Conservation (phyloP, 2,888 invertebrate genomes). For the Pseudococcus jackbeardsleyi region DNA sequence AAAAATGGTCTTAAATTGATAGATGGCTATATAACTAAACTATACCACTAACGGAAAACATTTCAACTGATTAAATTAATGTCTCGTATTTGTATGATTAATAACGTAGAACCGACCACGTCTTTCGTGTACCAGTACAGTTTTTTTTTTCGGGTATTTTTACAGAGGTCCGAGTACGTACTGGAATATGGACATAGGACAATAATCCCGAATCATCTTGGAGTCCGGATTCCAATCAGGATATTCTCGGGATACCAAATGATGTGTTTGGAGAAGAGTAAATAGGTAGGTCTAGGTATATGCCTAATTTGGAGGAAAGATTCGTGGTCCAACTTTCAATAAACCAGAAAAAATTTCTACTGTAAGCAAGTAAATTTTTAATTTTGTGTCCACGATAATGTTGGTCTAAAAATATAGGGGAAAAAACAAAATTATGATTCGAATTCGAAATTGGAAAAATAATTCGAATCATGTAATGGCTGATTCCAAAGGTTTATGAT, state of each 20-base stretch:
- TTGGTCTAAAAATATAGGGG: too few species aligned
- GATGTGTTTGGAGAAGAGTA: background rate
- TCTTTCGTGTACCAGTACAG: background rate
- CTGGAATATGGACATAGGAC: background rate
- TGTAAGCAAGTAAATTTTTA: too few species aligned
- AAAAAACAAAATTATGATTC: too few species aligned
- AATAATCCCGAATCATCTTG: background rate
- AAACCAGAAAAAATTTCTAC: too few species aligned
- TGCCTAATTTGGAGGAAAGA: too few species aligned
- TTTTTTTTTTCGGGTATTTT: background rate
- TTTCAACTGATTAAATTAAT: slow-evolving; percentile 31
- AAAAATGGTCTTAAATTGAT: slow-evolving; percentile 45
- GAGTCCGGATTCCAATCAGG: background rate
- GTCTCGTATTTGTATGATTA: slow-evolving; percentile 26
- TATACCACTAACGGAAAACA: slow-evolving; percentile 14
- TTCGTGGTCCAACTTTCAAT: too few species aligned
- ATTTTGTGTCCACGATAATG: too few species aligned
- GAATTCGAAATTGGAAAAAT: too few species aligned
- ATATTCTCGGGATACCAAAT: background rate
- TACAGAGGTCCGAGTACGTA: background rate
- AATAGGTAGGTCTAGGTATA: too few species aligned
- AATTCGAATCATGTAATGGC: too few species aligned
- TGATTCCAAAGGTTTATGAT: too few species aligned
- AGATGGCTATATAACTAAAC: background rate
- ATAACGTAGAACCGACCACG: slow-evolving; percentile 27